These are phyloP conservation scores for Tolmerus cingulatus DNA, from an alignment of 2,888 invertebrate genomes.

Conservation along the genomic window DNA sequence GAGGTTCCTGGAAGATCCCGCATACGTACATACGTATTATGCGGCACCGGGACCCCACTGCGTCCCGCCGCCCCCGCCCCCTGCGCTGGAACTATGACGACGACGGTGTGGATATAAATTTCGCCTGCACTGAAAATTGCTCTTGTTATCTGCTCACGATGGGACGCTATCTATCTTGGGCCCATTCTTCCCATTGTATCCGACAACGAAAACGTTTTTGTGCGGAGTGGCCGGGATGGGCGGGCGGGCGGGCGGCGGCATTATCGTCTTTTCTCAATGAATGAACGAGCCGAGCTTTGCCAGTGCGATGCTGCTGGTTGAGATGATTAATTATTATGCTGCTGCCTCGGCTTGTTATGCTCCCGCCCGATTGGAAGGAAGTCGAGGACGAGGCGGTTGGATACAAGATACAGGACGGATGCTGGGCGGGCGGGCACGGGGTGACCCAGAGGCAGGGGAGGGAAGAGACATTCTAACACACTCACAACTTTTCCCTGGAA, in stretches of 20 bases:
- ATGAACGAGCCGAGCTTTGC: background rate
- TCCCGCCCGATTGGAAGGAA: background rate
- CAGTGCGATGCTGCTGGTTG: background rate
- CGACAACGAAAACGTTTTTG: conserved; percentile 34
- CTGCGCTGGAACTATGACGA: background rate
- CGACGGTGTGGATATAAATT: background rate
- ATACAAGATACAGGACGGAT: background rate
- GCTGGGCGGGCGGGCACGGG: background rate
- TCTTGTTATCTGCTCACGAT: conserved; percentile 25
- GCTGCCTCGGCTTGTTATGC: background rate
- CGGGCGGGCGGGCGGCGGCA: background rate
- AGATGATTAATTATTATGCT: background rate
- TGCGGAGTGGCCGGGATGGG: background rate
- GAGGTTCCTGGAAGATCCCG: background rate
- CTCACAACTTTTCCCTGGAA: background rate
- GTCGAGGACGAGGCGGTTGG: background rate
- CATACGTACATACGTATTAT: background rate
- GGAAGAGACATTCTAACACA: background rate
- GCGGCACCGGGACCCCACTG: background rate
- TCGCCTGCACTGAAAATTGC: conserved; percentile 3
- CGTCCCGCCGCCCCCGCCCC: background rate
- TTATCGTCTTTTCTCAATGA: background rate
- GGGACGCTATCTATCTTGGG: conserved; percentile 28
- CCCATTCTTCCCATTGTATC: conserved; percentile 24
- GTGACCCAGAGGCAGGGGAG: too few relatives aligned